phyloP scores from a whole-genome alignment of 2,797 vertebrate genomes.

The Caiman crocodilus region DNA sequence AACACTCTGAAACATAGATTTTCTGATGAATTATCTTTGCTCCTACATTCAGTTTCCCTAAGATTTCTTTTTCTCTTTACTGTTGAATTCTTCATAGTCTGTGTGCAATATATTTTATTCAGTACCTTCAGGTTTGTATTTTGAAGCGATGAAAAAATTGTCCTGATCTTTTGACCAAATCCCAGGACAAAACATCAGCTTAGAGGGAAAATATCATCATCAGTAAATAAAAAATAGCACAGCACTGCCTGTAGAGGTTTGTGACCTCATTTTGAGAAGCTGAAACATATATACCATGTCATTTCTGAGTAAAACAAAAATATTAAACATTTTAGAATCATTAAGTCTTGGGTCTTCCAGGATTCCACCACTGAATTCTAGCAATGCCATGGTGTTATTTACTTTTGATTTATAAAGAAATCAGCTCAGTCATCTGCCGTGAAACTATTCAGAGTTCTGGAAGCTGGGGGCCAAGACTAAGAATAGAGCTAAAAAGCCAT shows the following conservation, averaged over 20 bases:
- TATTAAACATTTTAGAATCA: neutral
- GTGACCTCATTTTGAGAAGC: neutral
- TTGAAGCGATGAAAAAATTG: neutral
- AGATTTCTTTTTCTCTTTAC: neutral
- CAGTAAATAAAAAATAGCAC: neutral
- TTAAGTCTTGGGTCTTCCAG: neutral
- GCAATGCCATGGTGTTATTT: neutral
- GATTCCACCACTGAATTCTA: neutral
- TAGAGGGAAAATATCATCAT: neutral
- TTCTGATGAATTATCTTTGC: rapidly evolving
- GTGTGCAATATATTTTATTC: neutral
- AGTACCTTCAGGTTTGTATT: neutral
- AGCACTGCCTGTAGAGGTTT: rapidly evolving
- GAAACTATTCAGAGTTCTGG: neutral
- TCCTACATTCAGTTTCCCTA: neutral
- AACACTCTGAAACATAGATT: neutral
- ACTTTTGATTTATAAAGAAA: neutral
- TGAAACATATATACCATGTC: neutral
- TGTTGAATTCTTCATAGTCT: neutral
- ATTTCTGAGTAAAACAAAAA: neutral
- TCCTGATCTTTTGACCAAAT: neutral
- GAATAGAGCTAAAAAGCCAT: too few species aligned
- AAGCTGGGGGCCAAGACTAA: neutral
- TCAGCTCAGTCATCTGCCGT: neutral
- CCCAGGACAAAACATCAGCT: neutral